Base-by-base conservation (phyloP, 2,113 vertebrate genomes). In the Corythornis cristatus region DNA sequence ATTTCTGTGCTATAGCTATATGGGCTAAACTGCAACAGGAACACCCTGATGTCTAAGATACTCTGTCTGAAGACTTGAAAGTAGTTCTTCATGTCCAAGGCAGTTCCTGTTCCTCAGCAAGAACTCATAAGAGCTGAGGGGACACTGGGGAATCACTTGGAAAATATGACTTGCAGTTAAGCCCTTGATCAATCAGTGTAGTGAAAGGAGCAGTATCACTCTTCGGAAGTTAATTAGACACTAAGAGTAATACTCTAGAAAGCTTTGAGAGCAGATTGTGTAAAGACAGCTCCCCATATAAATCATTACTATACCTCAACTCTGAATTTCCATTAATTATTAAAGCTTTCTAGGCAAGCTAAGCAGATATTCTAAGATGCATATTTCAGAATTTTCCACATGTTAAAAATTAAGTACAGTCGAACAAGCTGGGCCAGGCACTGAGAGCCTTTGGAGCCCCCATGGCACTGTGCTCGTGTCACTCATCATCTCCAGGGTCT, bases 321-420 rank as follows among this genome's bases (percentile, higher is more conserved):
- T 95, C 94, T 95, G 96, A 97, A 91, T 90, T 94, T 61, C 71
- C 97, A 98, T 98, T 93, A 96, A 98, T 98, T 97, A 98, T 98
- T 98, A 96, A 98, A 66, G 67, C 96, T 94, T 96, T 94, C 72
- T 93, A 96, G 73, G 95, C 97, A 95, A 96, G 95, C 95, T 89
- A 96, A 98, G 97, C 95, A 96, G 91, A 93, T 96, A 93, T 94
- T 89, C 91, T 91, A 94, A 93, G 91, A 96, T 33, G 95, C 42
- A 93, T 85, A 87, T 94, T 97, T 96, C 83, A 95, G 96, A 97
- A 96, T 20, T 93, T 96, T 97, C 93, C 91, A 94, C 93, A 86
- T 86, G 92, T 96, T 96, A 96, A 97, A 96, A 97, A 97, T 94
- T 93, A 95, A 96, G 86, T 70, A 90, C 82, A 70, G 65, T 90